Evolutionary conservation across 2,113 vertebrate genomes (phyloP), one percentile per base, ranked within the genome.

Genomic region (Vicugna pacos): DNA sequence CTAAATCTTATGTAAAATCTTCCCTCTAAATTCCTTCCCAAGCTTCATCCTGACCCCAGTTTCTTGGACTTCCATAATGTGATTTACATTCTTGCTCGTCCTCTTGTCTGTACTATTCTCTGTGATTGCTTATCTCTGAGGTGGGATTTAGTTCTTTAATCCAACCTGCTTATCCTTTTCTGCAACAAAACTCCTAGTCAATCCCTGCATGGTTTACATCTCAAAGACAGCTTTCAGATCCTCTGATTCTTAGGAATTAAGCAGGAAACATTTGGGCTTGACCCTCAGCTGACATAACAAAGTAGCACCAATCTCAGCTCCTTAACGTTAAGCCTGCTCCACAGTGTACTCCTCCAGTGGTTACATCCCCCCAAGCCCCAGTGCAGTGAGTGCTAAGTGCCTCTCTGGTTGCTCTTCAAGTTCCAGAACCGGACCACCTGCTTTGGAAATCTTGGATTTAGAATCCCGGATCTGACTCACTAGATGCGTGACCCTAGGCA

Each of bases 221-320:
- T 83, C 72, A 73, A 95, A 84, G 64, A n/a, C 9, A 80, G 32
- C 16, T 80, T 93, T 94, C 38, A 70, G 52, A 20, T 77, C 64
- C 20, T 89, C 62, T 76, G 62, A 85, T 35, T 96, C 38, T 85
- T 80, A 35, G 67, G 54, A 94, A 56, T 69, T 67, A 77, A 91
- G 62, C 8, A 3, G n/a, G 26, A 77, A 87, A 30, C 7, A 52
- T 62, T n/a, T 80, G 24, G 16, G 15, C 56, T 67, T 46, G 69
- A 82, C 42, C 22, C 20, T 84, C 54, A 65, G 46, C 11, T 77
- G 26, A 72, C 28, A n/a, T 50, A 65, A 48, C 30, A 70, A 65
- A 88, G 32, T 20, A 11, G 5, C 28, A 72, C 24, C 15, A 28
- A 5, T 50, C 24, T 85, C 30, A 46, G n/a, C 4, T 38, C 3